Percentiles rank a stretch among this genome's conserved stretches.
phyloP scores from a whole-genome alignment of 2,888 invertebrate genomes.

The Hemaris fuciformis region DNA sequence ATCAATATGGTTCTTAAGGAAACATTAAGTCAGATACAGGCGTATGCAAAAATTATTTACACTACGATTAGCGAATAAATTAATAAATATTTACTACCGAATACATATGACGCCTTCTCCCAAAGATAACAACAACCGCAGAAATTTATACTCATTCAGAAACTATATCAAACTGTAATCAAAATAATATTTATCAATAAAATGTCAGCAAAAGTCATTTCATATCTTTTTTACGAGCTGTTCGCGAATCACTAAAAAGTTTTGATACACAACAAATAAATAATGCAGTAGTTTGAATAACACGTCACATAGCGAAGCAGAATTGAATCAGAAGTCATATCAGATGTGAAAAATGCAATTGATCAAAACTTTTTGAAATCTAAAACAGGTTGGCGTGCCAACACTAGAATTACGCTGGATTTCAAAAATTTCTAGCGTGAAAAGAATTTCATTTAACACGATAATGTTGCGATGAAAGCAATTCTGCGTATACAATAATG shows the following conservation, averaged over 20 bases:
- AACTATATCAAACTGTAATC: not conserved
- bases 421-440: too few relatives aligned
- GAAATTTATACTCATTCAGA: conserved; percentile 2
- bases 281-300: not conserved
- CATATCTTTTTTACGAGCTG: not conserved
- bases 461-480: too few relatives aligned
- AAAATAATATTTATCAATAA: not conserved
- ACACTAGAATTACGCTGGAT: too few relatives aligned
- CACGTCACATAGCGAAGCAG: not conserved
- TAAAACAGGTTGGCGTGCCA: not conserved
- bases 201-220: not conserved
- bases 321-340: not conserved
- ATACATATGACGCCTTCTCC: not conserved
- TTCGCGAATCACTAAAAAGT: not conserved
- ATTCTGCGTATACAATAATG: not conserved
- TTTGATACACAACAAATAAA: not conserved
- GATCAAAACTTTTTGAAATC: not conserved
- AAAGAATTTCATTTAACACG: too few relatives aligned
- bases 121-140: conserved; percentile 5
- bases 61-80: not conserved
- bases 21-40: not conserved
- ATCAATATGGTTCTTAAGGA: too few relatives aligned
- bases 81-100: not conserved
- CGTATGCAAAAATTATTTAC: not conserved
- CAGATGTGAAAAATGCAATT: not conserved